phyloP scores from a whole-genome alignment of 1,140 invertebrate genomes.

The Drosophila micromelanica region DNA sequence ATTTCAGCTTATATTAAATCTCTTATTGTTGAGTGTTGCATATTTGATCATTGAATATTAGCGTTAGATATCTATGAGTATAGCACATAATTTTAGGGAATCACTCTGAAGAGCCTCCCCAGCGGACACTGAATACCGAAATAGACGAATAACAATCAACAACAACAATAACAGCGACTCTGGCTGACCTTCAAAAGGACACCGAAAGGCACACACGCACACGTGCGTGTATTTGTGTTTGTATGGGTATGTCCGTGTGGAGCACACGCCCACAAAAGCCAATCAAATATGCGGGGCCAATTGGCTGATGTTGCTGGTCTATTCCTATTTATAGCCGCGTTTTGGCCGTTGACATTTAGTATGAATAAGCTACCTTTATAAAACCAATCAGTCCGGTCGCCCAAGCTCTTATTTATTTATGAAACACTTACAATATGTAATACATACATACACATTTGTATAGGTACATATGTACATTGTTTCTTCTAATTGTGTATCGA shows the following conservation, averaged over 20 bases:
- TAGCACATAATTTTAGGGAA: conserved; percentile 22
- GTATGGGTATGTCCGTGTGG: conserved; percentile 2
- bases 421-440: neutral
- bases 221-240: conserved; percentile 1
- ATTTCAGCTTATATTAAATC: neutral
- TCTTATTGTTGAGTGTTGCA: neutral
- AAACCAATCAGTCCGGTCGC: conserved; percentile 27
- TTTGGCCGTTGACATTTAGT: conserved; percentile 76
- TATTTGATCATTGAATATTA: conserved; percentile 17
- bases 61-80: conserved; percentile 4
- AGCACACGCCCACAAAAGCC: conserved; percentile 26
- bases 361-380: conserved; percentile 39
- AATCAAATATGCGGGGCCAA: conserved; percentile 36
- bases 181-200: conserved; percentile 82
- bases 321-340: conserved; percentile 68
- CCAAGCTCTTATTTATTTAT: conserved; percentile 43
- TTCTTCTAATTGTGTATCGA: neutral
- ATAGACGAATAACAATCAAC: conserved; percentile 57
- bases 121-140: conserved; percentile 48
- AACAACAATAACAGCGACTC: conserved; percentile 37
- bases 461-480: neutral
- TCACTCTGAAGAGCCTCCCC: conserved; percentile 14
- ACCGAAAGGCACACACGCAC: conserved; percentile 46
- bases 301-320: conserved; percentile 12
- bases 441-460: neutral